Conservation (phyloP, 2,888 invertebrate genomes). For the Pristionchus arcanus region DNA sequence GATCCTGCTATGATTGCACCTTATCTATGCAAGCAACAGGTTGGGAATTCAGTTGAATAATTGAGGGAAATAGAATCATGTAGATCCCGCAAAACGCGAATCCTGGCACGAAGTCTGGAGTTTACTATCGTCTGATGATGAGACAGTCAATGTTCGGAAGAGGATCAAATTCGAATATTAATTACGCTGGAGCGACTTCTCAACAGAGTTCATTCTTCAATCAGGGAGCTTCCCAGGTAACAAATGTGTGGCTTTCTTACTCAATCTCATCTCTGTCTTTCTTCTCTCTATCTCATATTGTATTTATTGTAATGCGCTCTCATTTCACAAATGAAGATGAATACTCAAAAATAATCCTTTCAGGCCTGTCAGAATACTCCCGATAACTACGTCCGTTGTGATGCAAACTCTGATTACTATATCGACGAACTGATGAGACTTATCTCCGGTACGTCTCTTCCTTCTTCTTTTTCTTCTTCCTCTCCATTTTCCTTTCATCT, state of each 20-base stretch:
- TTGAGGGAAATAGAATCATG: neutral
- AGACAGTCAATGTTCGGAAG: constrained; percentile 77
- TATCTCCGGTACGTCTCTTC: constrained; percentile 60
- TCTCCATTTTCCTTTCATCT: neutral
- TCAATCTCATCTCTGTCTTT: neutral
- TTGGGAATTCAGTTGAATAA: constrained; percentile 13
- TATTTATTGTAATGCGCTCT: neutral
- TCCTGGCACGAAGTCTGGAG: constrained; percentile 76
- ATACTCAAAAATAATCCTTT: neutral
- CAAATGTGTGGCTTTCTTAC: neutral
- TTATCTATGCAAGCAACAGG: constrained; percentile 78
- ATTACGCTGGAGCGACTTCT: constrained; percentile 66
- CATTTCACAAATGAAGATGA: neutral
- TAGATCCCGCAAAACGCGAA: constrained; percentile 74
- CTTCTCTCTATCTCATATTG: neutral
- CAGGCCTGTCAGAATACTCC: constrained; percentile 75
- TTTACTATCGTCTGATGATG: constrained; percentile 76
- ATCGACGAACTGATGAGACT: constrained; percentile 76
- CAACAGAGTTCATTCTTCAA: constrained; percentile 74
- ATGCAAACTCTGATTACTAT: constrained; percentile 74
- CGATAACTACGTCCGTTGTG: constrained; percentile 76
- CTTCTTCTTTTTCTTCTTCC: neutral
- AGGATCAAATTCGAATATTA: constrained; percentile 71
- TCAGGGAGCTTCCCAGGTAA: constrained; percentile 63
- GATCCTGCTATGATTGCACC: constrained; percentile 79